These are phyloP conservation scores for Rhizoglyphus robini DNA, from an alignment of 1,140 invertebrate species.

Conservation along the genomic window DNA sequence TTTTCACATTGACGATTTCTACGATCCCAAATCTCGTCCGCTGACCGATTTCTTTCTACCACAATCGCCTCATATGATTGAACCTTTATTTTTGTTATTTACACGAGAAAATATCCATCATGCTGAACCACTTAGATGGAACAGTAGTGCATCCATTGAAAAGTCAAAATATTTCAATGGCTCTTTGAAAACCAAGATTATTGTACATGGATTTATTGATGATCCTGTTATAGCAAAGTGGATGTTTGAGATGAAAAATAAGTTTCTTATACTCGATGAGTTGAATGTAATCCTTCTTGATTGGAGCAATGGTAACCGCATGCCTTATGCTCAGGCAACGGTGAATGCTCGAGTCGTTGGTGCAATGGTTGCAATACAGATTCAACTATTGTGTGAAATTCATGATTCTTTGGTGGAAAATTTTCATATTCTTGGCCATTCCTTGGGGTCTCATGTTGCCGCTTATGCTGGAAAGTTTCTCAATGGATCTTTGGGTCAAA, in stretches of 20 bases:
- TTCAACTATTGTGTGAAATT: conserved; percentile 18
- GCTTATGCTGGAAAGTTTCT: conserved; percentile 34
- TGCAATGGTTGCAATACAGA: conserved; percentile 30
- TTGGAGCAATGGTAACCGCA: conserved; percentile 39
- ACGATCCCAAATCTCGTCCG: not conserved
- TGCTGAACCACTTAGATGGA: not conserved
- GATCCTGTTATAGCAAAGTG: not conserved
- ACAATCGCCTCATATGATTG: not conserved
- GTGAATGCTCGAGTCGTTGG: conserved; percentile 35
- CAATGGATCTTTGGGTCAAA: conserved; percentile 31
- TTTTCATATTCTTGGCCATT: conserved; percentile 37
- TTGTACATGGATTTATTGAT: conserved; percentile 52
- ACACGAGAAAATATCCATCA: not conserved
- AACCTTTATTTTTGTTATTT: not conserved
- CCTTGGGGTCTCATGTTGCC: conserved; percentile 36
- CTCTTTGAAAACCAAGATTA: not conserved
- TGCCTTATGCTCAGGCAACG: conserved; percentile 26
- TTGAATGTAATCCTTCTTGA: conserved; percentile 37
- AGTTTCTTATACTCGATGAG: conserved; percentile 26
- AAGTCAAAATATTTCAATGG: not conserved
- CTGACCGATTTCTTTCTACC: not conserved
- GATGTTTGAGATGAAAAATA: conserved; percentile 24
- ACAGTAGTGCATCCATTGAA: not conserved
- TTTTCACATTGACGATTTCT: not conserved
- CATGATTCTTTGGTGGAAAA: not conserved